Base-by-base conservation (phyloP, 1,140 invertebrate species). In the Papilio polytes region DNA sequence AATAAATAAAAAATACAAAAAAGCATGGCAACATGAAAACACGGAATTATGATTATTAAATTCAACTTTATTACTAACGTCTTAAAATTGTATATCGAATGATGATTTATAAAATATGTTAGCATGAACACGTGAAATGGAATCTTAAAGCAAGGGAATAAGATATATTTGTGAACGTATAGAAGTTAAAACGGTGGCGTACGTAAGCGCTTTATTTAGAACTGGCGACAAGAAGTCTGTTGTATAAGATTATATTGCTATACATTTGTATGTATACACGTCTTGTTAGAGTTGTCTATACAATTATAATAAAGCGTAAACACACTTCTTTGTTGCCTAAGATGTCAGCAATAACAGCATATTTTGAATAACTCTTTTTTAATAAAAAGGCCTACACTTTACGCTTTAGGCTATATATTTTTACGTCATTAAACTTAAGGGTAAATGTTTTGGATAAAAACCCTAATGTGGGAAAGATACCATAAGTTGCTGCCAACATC, bases 141-240 rank as follows among this genome's bases (percentile, higher is more conserved):
- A 8, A 59, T 22, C 26, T 59, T 77, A 77, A 0, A 10, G 0
- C 20, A 59, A 18, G 1, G 4, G 51, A 26, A 59, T 77, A 77
- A 31, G 48, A 53, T n/a, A 51, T 56, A 56, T 36, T 59, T 56
- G 3, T 77, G 26, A 76, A 20, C 2, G 20, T 77, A 18, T 77
- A 20, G 22, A 26, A 18, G 51, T n/a, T 77, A 26, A 46, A 15
- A 15, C 18, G n/a, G 74, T 48, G 51, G 15, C 51, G 36, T 36
- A 78, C 76, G 76, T 78, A 78, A 78, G 36, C 76, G 22, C 76
- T 78, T 78, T 78, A 78, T 78, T 78, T 78, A 78, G 76, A 78
- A 78, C 76, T 36, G 76, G 76, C 76, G 76, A 78, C 76, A 78
- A 78, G 36, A 51, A 41, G 76, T 78, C 76, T 78, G 76, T 78